Base-by-base conservation (phyloP, 2,888 invertebrate genomes). In the Andrena bicolor region DNA sequence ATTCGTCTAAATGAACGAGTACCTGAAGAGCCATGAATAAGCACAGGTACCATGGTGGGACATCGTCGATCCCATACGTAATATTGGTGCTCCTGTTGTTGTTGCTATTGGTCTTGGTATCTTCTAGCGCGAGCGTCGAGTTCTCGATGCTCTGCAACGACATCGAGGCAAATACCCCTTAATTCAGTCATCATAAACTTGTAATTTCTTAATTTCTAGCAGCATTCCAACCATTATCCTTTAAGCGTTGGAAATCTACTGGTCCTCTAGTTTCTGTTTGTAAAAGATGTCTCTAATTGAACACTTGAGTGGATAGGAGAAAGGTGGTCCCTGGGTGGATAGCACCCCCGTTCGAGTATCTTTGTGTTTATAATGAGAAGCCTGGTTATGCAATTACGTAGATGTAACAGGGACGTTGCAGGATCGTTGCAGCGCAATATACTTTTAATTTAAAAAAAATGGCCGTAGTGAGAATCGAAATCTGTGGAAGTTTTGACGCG, bases 31-130 rank as follows among this genome's bases (percentile, higher is more conserved):
- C 98, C 94, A 98, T 95, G 90, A 97, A 96, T 85, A 98, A 95
- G 90, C 97, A 97, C 30, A 97, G 95, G 92, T 98, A 97, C 98
- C 97, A 98, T 0, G 98, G 96, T 0, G 98, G 98, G 23, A 95
- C 94, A 90, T 98, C 97, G 82, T 98, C 97, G 79, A 98, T 96
- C 61, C 96, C 96, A 91, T 98, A 98, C 0, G 95, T 94, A 88
- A 96, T 95, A 76, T 94, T 94, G 13, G 89, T 32, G 48, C 78
- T 88, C 77, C 89, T 90, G 0, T 85, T 88, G 16, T 76, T 28
- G 0, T 70, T 41, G 10, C 53, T 8, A 23, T 2, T 7, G 23
- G 23, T 65, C 61, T 90, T 96, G 95, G 82, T 95, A 94, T 95
- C 49, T 93, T 94, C 51, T 94, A 94, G 71, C 2, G 53, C 26